These are phyloP conservation scores for Camponotus vicinus DNA, from an alignment of 1,140 invertebrate species.

Conservation along the genomic window DNA sequence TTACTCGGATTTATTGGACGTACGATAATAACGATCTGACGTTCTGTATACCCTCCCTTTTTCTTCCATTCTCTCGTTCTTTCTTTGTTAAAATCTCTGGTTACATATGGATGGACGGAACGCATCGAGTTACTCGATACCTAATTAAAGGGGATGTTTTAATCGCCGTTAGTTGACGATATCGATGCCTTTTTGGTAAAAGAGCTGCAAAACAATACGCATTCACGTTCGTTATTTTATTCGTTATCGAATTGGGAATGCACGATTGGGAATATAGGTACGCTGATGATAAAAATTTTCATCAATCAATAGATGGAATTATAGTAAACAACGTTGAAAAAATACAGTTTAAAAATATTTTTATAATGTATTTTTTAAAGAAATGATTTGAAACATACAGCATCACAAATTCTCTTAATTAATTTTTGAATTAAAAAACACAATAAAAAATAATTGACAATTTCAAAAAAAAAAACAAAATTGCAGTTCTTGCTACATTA, in stretches of 20 bases:
- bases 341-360: background rate
- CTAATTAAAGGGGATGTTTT: conserved; percentile 66
- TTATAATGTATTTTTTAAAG: background rate
- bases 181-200: conserved; percentile 46
- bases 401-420: background rate
- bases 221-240: background rate
- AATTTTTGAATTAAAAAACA: background rate
- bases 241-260: background rate
- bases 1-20: conserved; percentile 69
- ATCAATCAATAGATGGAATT: background rate
- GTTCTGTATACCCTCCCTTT: background rate
- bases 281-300: background rate
- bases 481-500: background rate
- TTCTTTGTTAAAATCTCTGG: conserved; percentile 63
- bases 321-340: background rate
- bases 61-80: background rate
- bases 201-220: conserved; percentile 26
- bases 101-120: conserved; percentile 62
- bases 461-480: background rate
- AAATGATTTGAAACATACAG: background rate
- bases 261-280: background rate
- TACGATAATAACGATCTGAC: conserved; percentile 64
- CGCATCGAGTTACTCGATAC: conserved; percentile 55
- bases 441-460: background rate
- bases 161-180: conserved; percentile 44